Conservation (phyloP, 2,888 invertebrate species). For the Dendrolimus houi region DNA sequence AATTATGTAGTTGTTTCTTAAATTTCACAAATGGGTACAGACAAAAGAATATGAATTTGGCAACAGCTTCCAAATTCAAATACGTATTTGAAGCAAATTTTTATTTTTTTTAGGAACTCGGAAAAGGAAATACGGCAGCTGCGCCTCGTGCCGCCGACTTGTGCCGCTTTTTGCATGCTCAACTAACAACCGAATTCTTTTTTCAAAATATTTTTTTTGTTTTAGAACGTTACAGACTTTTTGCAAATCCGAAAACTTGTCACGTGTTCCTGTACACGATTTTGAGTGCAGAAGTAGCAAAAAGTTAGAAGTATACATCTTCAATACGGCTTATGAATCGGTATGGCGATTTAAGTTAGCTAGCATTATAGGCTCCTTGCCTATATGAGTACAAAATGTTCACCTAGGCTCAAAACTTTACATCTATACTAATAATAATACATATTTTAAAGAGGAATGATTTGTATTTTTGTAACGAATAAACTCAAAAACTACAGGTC, state of each 20-base stretch:
- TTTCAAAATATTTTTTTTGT: slow-evolving; percentile 27
- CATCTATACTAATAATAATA: too few species aligned
- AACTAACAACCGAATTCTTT: slow-evolving; percentile 49
- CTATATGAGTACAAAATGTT: too few species aligned
- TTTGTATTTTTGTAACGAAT: too few species aligned
- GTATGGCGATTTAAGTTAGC: too few species aligned
- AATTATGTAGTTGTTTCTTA: too few species aligned
- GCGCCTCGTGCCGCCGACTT: slow-evolving; percentile 61
- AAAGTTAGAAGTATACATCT: too few species aligned
- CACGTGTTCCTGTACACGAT: slow-evolving; percentile 14
- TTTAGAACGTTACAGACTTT: slow-evolving; percentile 33
- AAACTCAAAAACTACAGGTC: too few species aligned
- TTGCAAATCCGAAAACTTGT: slow-evolving; percentile 18
- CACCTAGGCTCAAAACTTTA: too few species aligned
- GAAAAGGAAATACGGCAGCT: slow-evolving; percentile 72
- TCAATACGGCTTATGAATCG: too few species aligned
- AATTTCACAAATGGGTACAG: slow-evolving; percentile 14
- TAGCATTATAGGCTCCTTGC: too few species aligned
- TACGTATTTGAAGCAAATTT: slow-evolving; percentile 23
- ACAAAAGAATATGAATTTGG: slow-evolving; percentile 35
- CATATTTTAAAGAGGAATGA: too few species aligned
- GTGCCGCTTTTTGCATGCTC: slow-evolving; percentile 59
- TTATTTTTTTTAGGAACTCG: slow-evolving; percentile 39
- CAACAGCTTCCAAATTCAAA: slow-evolving; percentile 56
- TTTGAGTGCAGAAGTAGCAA: too few species aligned